Conservation (phyloP, 1,140 invertebrate genomes). For the Ceratosolen solmsi region DNA sequence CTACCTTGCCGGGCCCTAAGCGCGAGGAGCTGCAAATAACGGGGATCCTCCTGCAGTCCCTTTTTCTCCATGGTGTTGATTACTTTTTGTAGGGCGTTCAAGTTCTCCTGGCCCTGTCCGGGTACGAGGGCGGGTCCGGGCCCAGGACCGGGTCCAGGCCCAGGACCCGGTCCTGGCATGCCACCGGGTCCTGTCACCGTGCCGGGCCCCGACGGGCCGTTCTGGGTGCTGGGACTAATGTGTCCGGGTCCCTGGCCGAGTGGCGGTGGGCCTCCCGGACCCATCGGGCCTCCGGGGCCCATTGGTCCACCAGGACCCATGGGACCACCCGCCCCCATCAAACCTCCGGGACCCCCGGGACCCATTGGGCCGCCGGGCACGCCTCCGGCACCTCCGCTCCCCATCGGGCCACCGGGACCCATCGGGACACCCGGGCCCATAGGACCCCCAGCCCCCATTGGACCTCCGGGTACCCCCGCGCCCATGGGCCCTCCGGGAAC, state of each 20-base stretch:
- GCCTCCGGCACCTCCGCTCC: slow-evolving; percentile 53
- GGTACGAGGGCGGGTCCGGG: slow-evolving; percentile 58
- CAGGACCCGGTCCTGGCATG: slow-evolving; percentile 52
- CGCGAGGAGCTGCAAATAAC: slow-evolving; percentile 89
- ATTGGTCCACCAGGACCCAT: slow-evolving; percentile 58
- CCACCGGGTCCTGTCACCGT: slow-evolving; percentile 40
- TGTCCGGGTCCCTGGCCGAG: slow-evolving; percentile 43
- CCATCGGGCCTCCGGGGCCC: slow-evolving; percentile 56
- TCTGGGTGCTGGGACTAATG: slow-evolving; percentile 15
- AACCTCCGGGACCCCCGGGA: slow-evolving; percentile 50
- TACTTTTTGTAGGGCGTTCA: slow-evolving; percentile 87
- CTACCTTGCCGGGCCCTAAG: slow-evolving; percentile 83
- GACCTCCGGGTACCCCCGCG: slow-evolving; percentile 45
- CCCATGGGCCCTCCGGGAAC: slow-evolving; percentile 45
- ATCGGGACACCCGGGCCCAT: slow-evolving; percentile 53
- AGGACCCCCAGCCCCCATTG: slow-evolving; percentile 31
- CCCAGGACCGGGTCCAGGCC: slow-evolving; percentile 56
- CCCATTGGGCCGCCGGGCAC: slow-evolving; percentile 34
- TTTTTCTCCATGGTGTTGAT: slow-evolving; percentile 96
- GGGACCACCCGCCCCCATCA: slow-evolving; percentile 59
- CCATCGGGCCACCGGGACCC: slow-evolving; percentile 59
- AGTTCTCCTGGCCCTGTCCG: slow-evolving; percentile 79
- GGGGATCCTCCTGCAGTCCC: slow-evolving; percentile 91
- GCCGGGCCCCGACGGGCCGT: slow-evolving; percentile 4
- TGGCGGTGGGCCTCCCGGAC: slow-evolving; percentile 46